Evolutionary conservation across 2,113 vertebrate species (phyloP).

Genomic region (Bos taurus): ARS-UCD2.0 NC_037340.1:78350001-78350500

Average conservation of each 20-base stretch:
- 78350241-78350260: neutral
- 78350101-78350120: neutral
- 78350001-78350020: neutral
- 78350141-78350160: neutral
- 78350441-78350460: neutral
- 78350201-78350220: neutral
- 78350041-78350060: neutral
- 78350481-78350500: too few species aligned
- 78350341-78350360: neutral
- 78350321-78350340: neutral
- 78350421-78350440: neutral
- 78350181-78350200: fast-evolving
- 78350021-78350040: too few species aligned
- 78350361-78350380: neutral
- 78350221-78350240: fast-evolving
- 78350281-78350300: neutral
- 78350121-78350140: neutral
- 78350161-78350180: neutral
- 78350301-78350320: neutral
- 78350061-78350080: neutral
- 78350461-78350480: neutral
- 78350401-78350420: neutral
- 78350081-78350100: neutral
- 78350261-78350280: neutral
- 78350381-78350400: neutral